Base-by-base conservation (phyloP, 2,113 vertebrate genomes). In the Cromileptes altivelis region DNA sequence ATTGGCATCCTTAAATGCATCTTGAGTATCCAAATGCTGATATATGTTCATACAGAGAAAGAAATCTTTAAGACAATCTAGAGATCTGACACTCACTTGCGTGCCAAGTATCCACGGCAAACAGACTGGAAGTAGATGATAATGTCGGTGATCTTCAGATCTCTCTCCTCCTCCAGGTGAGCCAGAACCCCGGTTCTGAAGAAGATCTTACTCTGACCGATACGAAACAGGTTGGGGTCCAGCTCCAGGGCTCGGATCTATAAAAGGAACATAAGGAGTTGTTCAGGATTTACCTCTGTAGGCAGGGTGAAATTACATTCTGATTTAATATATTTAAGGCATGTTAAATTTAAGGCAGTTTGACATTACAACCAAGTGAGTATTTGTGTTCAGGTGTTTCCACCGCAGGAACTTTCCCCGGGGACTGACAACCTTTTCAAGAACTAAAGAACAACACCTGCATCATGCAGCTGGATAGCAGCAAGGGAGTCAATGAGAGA, bases 171-270 rank as follows among this genome's bases (percentile, higher is more conserved):
- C 75, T 99, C 98, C 85, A 99, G 93, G 72, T 99, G 98, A 33
- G 98, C 98, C 94, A 99, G 83, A 55, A 99, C 98, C 21, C 98
- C 98, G 2, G 98, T 97, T 89, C 98, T 96, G 94, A 99, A 99
- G 92, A 99, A 99, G 91, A 99, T 99, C 95, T 99, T 99, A 93
- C 98, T 99, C 93, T 99, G 98, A 63, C 98, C 98, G 33, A 99
- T 99, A 64, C 98, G 96, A 90, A 97, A 99, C n/a, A 99, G 94
- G 91, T 99, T 99, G 63, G 97, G 96, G 81, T 99, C 98, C 89
- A 99, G 84, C 88, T 99, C 98, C 84, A 99, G 94, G 25, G 98
- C 97, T 75, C 94, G 96, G 89, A 99, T 99, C 98, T 99, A 74
- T 75, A 27, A 55, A 56, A 68, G 4, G 0, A 25, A 85, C 19